Base-by-base conservation (phyloP, 2,797 vertebrate genomes). In the Kryptolebias ocellatus region DNA sequence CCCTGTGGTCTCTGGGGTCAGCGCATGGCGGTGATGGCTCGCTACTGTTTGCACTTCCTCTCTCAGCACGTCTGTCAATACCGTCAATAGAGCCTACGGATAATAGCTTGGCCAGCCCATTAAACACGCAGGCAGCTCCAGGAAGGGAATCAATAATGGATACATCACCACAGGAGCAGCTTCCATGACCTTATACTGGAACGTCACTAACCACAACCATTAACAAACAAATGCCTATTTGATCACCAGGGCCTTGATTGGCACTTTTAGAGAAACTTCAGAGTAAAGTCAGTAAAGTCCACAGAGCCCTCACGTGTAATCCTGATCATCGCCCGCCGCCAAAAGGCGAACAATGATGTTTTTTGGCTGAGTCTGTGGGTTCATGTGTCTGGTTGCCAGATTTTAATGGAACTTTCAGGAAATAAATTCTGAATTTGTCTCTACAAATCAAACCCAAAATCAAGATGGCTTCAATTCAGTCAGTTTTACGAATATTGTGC, bases 61-160 rank as follows among this genome's bases (percentile, higher is more conserved):
- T 86, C 85, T 77, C 87, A 83, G 83, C 77, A 53, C 50, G 80
- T 74, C 67, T 88, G 87, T 93, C 92, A 81, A 92, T 91, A 90
- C 81, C 83, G 90, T 74, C 91, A 88, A 92, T 92, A 92, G 76
- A 81, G 86, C 88, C 89, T 83, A 80, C 68, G 79, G 90, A 87
- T 91, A 92, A 90, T 91, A 87, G 89, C 87, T 80, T 77, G 85
- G 87, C 76, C 75, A 74, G 81, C 86, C 89, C 86, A 92, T 91
- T 90, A 91, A 89, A 87, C 83, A 88, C 85, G 85, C 85, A 83
- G 80, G 80, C 87, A 86, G 91, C 86, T 85, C 84, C 74, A 70
- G 88, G 83, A 89, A 85, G 71, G 63, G 42, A 75, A 90, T 93
- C 89, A 86, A 93, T 92, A 87, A 84, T 80, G 70, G 83, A 86